Evolutionary conservation across 2,113 vertebrate species (phyloP), one percentile per base, ranked within the genome.

Genomic region (Anhinga anhinga): DNA sequence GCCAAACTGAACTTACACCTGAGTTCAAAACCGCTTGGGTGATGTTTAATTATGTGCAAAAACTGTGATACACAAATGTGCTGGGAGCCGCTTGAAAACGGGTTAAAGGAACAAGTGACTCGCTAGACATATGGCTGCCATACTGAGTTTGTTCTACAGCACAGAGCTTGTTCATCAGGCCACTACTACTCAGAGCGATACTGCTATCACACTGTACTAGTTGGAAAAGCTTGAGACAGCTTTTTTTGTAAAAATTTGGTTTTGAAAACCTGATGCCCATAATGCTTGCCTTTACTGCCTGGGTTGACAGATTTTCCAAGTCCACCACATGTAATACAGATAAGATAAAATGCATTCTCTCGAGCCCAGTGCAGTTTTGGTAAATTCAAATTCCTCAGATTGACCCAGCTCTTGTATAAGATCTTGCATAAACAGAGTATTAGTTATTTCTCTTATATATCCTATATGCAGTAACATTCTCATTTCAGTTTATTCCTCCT

Each of bases 111-210:
- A 38, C 0, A 11, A 91, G 50, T 40, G 50, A 90, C 65, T 84
- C 5, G 3, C 30, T 18, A 32, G 32, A 76, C n/a, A 50, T 2
- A 47, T 0, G 3, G 38, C 65, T 76, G 50, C 30, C 25, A 38
- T 5, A 45, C 26, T 10, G 22, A 59, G 29, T 18, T 47, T 59
- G 63, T 47, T 76, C 19, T 15, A 45, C 27, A 83, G 71, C 62
- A 44, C 19, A n/a, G 10, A 63, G 22, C 53, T 73, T 29, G 40
- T 15, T 84, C 14, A 20, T 18, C 45, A 29, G 25, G 74, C 13
- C 56, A 66, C 69, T 44, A 27, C 29, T 30, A 12, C 36, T 74
- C 59, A 66, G n/a, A 59, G 49, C 4, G 3, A 55, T 3, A 15
- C 15, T 67, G 45, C 21, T 45, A 21, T 11, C 65, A 70, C 45